A percentile compares a stretch with the other conserved stretches of the same genome.
phyloP scores from a whole-genome alignment of 2,113 vertebrate genomes.

The Actinemys pallida region DNA sequence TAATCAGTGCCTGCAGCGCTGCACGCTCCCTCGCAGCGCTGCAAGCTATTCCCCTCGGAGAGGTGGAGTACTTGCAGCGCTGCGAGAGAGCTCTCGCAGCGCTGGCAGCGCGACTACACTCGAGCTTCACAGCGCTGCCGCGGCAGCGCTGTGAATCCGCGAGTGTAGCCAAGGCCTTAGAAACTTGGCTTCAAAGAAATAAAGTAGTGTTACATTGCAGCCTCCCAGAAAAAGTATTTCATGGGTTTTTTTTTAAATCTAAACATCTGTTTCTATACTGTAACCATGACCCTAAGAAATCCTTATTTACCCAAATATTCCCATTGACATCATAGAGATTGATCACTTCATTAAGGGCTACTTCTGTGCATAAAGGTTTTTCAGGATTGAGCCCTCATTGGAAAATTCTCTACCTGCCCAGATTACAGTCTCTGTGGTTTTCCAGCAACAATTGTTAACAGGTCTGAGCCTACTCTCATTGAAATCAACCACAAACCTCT shows the following conservation, averaged over 20 bases:
- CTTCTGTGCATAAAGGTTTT: accelerated
- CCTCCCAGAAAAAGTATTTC: neutral
- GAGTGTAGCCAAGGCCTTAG: neutral
- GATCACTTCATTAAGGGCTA: neutral
- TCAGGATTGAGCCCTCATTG: neutral
- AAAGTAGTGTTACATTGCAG: neutral
- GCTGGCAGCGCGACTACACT: too few relatives aligned
- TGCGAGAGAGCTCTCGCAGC: too few relatives aligned
- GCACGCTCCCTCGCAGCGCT: too few relatives aligned
- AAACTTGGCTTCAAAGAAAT: neutral
- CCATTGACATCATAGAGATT: neutral
- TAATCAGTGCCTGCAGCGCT: too few relatives aligned
- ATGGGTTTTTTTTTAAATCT: neutral
- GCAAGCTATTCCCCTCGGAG: too few relatives aligned
- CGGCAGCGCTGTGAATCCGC: too few relatives aligned
- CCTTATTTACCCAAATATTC: neutral
- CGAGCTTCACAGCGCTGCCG: too few relatives aligned
- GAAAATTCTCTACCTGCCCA: neutral
- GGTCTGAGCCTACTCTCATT: neutral
- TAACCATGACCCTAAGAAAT: neutral
- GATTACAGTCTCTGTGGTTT: neutral
- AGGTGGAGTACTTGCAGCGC: too few relatives aligned
- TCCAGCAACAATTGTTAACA: neutral
- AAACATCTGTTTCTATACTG: neutral
- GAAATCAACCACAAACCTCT: neutral